Conservation (phyloP, 2,797 vertebrate genomes). For the Pseudochirops cupreus region DNA sequence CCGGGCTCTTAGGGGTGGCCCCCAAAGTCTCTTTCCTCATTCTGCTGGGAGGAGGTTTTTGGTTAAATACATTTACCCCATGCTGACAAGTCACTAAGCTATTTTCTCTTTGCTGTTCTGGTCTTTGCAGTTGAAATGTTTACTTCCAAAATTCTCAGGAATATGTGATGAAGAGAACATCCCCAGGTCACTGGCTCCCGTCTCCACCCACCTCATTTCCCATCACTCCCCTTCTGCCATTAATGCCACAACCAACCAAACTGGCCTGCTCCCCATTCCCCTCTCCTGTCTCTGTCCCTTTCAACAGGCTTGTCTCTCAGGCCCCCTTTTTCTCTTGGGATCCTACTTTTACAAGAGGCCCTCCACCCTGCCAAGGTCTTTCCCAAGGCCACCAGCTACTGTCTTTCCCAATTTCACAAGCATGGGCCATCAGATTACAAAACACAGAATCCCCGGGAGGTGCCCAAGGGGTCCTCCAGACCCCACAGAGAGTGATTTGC, state of each 20-base stretch:
- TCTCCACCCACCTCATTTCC: background rate
- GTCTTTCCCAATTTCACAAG: background rate
- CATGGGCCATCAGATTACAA: too few relatives aligned
- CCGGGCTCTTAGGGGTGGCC: background rate
- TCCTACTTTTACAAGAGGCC: background rate
- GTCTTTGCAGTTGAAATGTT: background rate
- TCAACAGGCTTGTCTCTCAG: rapidly evolving
- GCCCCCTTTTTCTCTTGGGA: rapidly evolving
- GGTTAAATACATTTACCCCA: background rate
- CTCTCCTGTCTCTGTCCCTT: too few relatives aligned
- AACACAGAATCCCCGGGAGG: background rate
- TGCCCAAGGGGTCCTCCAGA: background rate
- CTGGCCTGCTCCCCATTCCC: too few relatives aligned
- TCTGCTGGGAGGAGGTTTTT: background rate
- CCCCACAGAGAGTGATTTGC: background rate
- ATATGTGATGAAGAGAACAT: background rate
- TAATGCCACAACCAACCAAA: background rate
- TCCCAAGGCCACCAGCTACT: background rate
- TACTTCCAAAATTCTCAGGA: background rate
- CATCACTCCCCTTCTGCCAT: background rate
- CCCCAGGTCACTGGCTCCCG: background rate
- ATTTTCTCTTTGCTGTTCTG: background rate
- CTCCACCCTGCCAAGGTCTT: background rate
- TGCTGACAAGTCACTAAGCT: background rate
- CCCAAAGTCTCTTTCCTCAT: background rate